These are phyloP conservation scores for Loripinus fragilis DNA, from an alignment of 2,888 invertebrate genomes.

Conservation along the genomic window DNA sequence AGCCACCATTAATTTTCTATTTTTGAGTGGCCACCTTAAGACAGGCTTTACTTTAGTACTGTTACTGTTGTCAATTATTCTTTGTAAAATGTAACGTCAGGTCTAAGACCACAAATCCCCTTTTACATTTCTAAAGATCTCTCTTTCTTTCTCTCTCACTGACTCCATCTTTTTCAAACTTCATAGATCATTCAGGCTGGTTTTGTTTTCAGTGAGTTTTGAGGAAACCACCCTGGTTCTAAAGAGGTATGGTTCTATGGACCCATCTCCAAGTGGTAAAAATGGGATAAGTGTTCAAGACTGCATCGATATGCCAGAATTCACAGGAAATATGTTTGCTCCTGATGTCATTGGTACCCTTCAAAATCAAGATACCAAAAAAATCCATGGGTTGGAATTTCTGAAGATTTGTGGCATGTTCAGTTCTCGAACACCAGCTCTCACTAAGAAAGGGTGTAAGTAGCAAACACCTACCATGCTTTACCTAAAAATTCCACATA, in stretches of 20 bases:
- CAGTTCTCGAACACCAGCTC: slow-evolving; percentile 61
- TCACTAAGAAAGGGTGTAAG: slow-evolving; percentile 72
- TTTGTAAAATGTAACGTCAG: too few species aligned
- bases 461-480: too few species aligned
- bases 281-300: slow-evolving; percentile 65
- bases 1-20: too few species aligned
- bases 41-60: too few species aligned
- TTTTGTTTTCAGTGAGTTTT: slow-evolving; percentile 58
- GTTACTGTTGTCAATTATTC: too few species aligned
- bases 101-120: too few species aligned
- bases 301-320: slow-evolving; percentile 71
- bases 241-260: slow-evolving; percentile 65
- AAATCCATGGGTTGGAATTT: slow-evolving; percentile 68
- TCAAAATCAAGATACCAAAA: slow-evolving; percentile 54
- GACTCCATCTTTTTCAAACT: too few species aligned
- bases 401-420: slow-evolving; percentile 66
- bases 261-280: slow-evolving; percentile 61
- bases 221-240: slow-evolving; percentile 63
- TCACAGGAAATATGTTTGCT: slow-evolving; percentile 68
- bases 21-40: too few species aligned
- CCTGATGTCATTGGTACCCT: slow-evolving; percentile 65
- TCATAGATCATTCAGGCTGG: too few species aligned
- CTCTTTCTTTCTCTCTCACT: too few species aligned
- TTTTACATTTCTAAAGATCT: too few species aligned
- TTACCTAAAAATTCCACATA: neutral